phyloP scores from a whole-genome alignment of 92 coral and sea anemone species.

The Palythoa grandis region DNA sequence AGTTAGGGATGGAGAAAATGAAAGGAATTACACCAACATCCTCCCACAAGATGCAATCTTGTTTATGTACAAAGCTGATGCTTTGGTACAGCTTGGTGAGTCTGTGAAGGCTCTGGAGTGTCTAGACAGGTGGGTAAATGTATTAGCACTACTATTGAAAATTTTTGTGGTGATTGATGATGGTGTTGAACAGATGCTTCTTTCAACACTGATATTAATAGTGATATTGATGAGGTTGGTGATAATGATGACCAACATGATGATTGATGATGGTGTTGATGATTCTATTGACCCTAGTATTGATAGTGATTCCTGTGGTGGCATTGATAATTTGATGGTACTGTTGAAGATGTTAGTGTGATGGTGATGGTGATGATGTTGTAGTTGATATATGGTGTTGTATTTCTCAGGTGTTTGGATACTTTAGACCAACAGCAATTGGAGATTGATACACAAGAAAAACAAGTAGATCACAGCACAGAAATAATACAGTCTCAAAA shows the following conservation, averaged over 20 bases:
- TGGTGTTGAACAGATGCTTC: not conserved
- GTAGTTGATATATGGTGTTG: not conserved
- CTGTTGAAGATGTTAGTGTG: not conserved
- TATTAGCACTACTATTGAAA: not conserved
- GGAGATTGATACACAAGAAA: not conserved
- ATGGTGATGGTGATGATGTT: not conserved
- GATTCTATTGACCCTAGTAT: not conserved
- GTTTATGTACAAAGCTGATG: conserved; percentile 66
- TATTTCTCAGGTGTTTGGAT: conserved; percentile 6
- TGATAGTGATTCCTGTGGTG: not conserved
- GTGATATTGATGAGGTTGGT: not conserved
- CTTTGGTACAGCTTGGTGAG: conserved; percentile 58
- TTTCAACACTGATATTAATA: not conserved
- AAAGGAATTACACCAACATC: not conserved
- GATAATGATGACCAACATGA: too few relatives aligned
- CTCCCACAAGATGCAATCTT: conserved; percentile 25
- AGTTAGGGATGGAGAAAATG: conserved; percentile 23
- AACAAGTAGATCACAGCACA: not conserved
- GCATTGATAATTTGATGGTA: not conserved
- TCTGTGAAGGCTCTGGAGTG: conserved; percentile 69
- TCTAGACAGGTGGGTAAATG: conserved; percentile 60
- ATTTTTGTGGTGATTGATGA: not conserved
- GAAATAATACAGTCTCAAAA: conserved; percentile 10
- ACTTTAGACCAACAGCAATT: not conserved
- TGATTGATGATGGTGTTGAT: not conserved